Conservation (phyloP, 2,797 vertebrate species). For the Sebastes elongatus region DNA sequence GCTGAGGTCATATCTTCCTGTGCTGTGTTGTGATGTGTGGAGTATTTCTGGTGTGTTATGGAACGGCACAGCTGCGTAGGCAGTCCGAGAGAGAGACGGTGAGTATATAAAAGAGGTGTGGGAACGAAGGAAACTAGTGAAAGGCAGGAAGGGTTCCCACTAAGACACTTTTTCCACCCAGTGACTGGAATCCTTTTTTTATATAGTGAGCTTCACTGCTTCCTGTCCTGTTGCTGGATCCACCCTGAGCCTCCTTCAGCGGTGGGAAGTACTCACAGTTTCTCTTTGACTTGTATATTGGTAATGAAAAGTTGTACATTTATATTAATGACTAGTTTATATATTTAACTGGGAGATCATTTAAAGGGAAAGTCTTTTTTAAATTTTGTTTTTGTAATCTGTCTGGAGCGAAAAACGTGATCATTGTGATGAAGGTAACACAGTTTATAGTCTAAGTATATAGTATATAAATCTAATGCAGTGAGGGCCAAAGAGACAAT, state of each 20-base stretch:
- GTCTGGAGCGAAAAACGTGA: too few species aligned
- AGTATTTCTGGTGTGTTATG: constrained; percentile 34
- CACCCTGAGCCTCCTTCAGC: not conserved
- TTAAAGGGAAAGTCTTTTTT: not conserved
- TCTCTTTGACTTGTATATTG: not conserved
- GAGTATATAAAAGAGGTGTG: constrained; percentile 44
- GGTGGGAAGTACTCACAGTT: not conserved
- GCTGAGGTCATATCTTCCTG: constrained; percentile 29
- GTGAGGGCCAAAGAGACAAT: too few species aligned
- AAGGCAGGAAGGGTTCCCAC: constrained; percentile 66
- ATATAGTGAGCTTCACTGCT: constrained; percentile 15
- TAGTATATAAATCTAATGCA: too few species aligned
- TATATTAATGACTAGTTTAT: not conserved
- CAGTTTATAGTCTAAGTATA: too few species aligned
- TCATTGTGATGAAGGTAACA: too few species aligned
- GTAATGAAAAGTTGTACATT: not conserved
- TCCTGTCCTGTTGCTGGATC: constrained; percentile 35
- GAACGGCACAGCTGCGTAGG: not conserved
- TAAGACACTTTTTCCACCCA: constrained; percentile 68
- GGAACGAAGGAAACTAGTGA: constrained; percentile 68
- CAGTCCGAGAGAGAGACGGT: not conserved
- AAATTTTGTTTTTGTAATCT: too few species aligned
- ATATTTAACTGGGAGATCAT: not conserved
- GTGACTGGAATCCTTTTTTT: constrained; percentile 28
- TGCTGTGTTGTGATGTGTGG: not conserved